Percentiles rank a stretch among this genome's conserved stretches.
Evolutionary conservation across 2,113 vertebrate species (phyloP).

Genomic region (Lamprologus lemairii): DNA sequence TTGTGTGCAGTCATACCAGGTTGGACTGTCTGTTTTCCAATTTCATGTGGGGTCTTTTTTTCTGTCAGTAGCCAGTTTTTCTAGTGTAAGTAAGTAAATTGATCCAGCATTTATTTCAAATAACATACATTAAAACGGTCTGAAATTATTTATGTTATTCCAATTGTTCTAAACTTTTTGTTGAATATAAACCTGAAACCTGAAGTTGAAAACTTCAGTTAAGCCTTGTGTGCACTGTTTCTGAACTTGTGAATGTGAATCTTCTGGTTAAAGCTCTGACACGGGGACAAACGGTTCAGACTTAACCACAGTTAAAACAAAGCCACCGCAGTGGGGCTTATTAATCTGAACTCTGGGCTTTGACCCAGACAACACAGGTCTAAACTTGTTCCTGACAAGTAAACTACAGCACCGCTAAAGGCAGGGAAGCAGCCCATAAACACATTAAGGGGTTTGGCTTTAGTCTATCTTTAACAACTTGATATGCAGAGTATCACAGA

Average conservation of each 20-base stretch:
- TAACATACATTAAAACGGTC: not conserved
- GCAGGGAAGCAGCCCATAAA: not conserved
- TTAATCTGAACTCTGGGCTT: not conserved
- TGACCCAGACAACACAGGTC: not conserved
- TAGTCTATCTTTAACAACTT: not conserved
- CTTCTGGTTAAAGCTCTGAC: not conserved
- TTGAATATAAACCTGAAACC: not conserved
- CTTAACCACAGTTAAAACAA: not conserved
- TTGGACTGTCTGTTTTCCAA: not conserved
- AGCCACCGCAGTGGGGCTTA: not conserved
- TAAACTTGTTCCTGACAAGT: not conserved
- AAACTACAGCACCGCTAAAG: not conserved
- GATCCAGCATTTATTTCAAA: not conserved
- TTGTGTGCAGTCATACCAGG: not conserved
- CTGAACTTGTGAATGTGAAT: not conserved
- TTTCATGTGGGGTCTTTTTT: not conserved
- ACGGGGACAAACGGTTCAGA: not conserved
- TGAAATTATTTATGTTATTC: not conserved
- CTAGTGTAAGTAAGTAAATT: not conserved
- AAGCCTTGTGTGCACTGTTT: not conserved
- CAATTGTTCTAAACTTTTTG: rapidly evolving
- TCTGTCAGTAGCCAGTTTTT: not conserved
- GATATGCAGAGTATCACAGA: not conserved
- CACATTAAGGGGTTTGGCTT: not conserved
- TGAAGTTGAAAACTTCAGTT: not conserved